Evolutionary conservation across 2,888 invertebrate genomes (phyloP).

Genomic region (Eupithecia dodoneata): DNA sequence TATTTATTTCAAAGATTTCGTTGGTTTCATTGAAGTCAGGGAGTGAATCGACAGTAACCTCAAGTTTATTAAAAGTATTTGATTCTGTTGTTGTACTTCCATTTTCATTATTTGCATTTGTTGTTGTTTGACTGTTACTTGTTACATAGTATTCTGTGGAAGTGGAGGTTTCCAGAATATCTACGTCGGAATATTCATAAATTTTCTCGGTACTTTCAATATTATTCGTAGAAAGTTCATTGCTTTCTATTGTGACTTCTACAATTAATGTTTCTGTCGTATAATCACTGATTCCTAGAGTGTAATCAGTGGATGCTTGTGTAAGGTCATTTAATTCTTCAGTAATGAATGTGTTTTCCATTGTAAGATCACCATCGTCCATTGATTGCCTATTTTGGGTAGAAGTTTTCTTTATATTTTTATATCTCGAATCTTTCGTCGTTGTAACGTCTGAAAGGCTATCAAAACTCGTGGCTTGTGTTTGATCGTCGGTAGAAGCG

Average conservation of each 20-base stretch:
- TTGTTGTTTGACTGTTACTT: background rate
- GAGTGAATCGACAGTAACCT: background rate
- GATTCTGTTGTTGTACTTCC: slow-evolving; percentile 1
- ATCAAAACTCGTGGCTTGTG: background rate
- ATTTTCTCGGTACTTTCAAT: background rate
- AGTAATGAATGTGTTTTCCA: slow-evolving; percentile 12
- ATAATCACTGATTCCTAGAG: background rate
- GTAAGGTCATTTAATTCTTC: background rate
- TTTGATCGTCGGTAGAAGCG: background rate
- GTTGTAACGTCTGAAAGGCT: background rate
- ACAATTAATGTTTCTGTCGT: background rate
- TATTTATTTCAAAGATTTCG: background rate
- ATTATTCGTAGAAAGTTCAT: background rate
- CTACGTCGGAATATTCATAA: background rate
- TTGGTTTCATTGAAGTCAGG: slow-evolving; percentile 10
- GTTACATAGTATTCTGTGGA: background rate
- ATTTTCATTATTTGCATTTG: background rate
- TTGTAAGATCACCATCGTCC: background rate
- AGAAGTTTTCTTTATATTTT: slow-evolving; percentile 26
- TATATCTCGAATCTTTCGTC: background rate
- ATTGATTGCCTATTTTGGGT: slow-evolving; percentile 9
- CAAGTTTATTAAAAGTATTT: slow-evolving; percentile 14
- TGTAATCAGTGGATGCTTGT: background rate
- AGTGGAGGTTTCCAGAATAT: background rate
- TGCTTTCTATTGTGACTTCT: slow-evolving; percentile 3